These are phyloP conservation scores for Falco novaeseelandiae DNA, from an alignment of 2,797 vertebrate genomes.

Conservation along the genomic window DNA sequence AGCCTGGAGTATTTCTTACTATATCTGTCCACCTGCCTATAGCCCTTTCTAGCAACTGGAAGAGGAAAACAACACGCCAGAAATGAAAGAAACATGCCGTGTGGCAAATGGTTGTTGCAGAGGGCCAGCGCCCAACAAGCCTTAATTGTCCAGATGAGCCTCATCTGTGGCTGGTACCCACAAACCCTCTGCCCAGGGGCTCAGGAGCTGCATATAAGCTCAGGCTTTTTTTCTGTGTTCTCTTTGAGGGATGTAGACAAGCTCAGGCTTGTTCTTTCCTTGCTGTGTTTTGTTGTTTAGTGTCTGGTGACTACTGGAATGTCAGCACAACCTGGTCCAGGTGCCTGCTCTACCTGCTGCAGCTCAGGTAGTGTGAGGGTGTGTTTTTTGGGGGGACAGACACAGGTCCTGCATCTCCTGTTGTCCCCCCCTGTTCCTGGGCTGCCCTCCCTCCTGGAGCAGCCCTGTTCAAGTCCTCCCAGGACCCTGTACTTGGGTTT, in stretches of 20 bases:
- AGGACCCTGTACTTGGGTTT: neutral
- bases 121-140: neutral
- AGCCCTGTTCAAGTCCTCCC: neutral
- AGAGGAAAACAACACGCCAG: neutral
- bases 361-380: neutral
- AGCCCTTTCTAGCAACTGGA: neutral
- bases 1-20: neutral
- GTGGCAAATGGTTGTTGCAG: neutral
- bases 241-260: fast-evolving
- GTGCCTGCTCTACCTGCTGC: neutral
- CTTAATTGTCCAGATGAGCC: neutral
- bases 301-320: neutral
- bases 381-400: fast-evolving
- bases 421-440: neutral
- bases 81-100: neutral
- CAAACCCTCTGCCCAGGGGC: neutral
- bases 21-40: fast-evolving
- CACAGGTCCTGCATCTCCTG: fast-evolving
- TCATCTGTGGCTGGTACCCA: neutral
- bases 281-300: neutral
- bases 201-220: neutral
- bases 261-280: neutral
- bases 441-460: neutral
- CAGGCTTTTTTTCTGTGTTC: fast-evolving
- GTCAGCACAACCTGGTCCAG: fast-evolving